Conservation (phyloP, 2,797 vertebrate genomes). For the Myiotriccus ornatus region DNA sequence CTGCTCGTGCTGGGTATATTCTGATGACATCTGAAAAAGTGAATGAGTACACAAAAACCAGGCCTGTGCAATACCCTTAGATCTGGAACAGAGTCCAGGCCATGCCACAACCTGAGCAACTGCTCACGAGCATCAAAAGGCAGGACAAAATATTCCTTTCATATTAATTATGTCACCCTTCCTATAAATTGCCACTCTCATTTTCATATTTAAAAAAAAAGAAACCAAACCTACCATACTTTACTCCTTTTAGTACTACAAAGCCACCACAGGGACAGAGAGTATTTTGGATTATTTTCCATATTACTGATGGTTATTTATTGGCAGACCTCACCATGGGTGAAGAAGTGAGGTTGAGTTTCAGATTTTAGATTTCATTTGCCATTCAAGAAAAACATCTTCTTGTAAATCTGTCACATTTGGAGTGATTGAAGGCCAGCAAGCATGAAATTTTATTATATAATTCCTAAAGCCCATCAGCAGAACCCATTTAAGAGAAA, state of each 20-base stretch:
- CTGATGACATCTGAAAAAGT: not conserved
- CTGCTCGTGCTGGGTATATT: not conserved
- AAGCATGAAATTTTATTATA: not conserved
- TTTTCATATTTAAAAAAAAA: not conserved
- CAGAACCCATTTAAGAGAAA: not conserved
- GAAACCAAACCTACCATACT: not conserved
- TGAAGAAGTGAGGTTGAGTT: not conserved
- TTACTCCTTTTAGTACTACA: not conserved
- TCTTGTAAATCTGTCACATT: not conserved
- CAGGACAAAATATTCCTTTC: not conserved
- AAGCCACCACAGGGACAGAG: not conserved
- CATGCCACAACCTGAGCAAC: not conserved
- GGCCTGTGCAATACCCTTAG: fast-evolving
- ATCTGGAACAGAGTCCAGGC: not conserved
- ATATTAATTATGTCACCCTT: too few species aligned
- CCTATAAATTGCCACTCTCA: not conserved
- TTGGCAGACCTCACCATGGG: not conserved
- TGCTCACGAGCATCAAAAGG: not conserved
- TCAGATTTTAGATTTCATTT: not conserved
- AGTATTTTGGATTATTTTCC: not conserved
- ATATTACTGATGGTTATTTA: not conserved
- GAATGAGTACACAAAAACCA: not conserved
- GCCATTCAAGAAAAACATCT: not conserved
- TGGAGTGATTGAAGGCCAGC: not conserved
- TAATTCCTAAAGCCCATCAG: not conserved